Evolutionary conservation across 2,888 invertebrate genomes (phyloP), one percentile per base, ranked within the genome.

Genomic region (Cheilosia impressa): DNA sequence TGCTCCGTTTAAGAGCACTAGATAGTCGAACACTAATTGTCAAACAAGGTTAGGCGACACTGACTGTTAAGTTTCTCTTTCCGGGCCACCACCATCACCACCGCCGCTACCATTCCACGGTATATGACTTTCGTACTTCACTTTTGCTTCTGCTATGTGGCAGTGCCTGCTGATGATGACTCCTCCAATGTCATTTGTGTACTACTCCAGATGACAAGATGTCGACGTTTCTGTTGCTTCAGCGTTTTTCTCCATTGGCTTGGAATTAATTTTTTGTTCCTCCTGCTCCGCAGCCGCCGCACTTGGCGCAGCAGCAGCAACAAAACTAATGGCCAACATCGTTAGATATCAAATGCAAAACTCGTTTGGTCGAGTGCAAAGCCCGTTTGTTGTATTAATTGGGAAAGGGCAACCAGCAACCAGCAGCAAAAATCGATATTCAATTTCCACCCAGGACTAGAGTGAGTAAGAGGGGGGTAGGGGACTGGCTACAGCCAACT

Each of bases 321-420:
- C 83, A 73, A 69, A 78, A 73, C 83, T 83, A 83, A 83, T 83
- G 78, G 78, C 73, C 69, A 78, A 84, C 79, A 79, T 84, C 84
- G 84, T 84, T 84, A 84, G 84, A 80, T 84, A 84, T 80, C 84
- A 71, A 80, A 79, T 84, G 84, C 80, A 84, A 84, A 80, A 79
- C 75, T 84, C 84, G 71, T 84, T 84, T 84, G 75, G 76, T 79
- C 79, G 80, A 84, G 84, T 84, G 65, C 71, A 47, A 57, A 75
- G 72, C 57, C 52, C 84, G 75, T 84, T 77, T 82, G 82, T 82
- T 76, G 75, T 80, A 80, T 84, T 84, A 84, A 79, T 84, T 84
- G 84, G 79, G 75, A 84, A 84, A 79, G 84, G 79, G 73, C 80
- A 84, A 65, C 71, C 55, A 71, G 73, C 80, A 84, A 65, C 71